phyloP scores from a whole-genome alignment of 2,888 invertebrate species.

The Hoplodrina blanda region DNA sequence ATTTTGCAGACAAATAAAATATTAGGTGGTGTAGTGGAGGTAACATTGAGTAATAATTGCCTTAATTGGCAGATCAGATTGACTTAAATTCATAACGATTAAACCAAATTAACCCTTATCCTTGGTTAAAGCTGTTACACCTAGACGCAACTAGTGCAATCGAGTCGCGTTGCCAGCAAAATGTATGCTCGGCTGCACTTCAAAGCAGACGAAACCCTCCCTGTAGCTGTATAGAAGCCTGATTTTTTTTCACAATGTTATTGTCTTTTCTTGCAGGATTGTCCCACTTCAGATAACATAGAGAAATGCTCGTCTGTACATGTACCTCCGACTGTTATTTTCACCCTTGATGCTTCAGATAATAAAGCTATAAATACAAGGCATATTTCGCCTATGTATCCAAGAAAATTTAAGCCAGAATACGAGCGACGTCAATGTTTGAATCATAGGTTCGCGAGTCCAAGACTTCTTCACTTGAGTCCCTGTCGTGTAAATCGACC shows the following conservation, averaged over 20 bases:
- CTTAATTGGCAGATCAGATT: slow-evolving; percentile 1
- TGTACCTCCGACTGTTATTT: slow-evolving; percentile 75
- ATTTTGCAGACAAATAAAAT: not conserved
- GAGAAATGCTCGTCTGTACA: slow-evolving; percentile 74
- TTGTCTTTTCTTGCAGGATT: slow-evolving; percentile 78
- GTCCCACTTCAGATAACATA: slow-evolving; percentile 71
- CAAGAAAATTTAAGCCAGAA: slow-evolving; percentile 82
- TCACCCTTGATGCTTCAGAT: slow-evolving; percentile 71
- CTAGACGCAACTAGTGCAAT: too few relatives aligned
- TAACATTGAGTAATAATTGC: not conserved
- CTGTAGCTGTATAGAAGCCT: too few relatives aligned
- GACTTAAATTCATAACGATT: not conserved
- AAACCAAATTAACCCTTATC: too few relatives aligned
- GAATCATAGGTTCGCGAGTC: slow-evolving; percentile 85
- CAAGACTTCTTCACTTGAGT: slow-evolving; percentile 90
- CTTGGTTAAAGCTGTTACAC: too few relatives aligned
- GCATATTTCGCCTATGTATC: slow-evolving; percentile 82
- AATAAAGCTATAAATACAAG: slow-evolving; percentile 72
- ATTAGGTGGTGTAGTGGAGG: not conserved
- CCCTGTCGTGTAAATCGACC: slow-evolving; percentile 92
- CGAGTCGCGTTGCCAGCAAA: too few relatives aligned
- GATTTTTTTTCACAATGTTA: not conserved
- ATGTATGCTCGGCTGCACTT: too few relatives aligned
- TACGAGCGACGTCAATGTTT: slow-evolving; percentile 85
- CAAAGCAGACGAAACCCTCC: too few relatives aligned